A percentile compares a stretch with the other conserved stretches of the same genome.
Evolutionary conservation across 2,113 vertebrate genomes (phyloP).

Genomic region (Dasyornis broadbenti): DNA sequence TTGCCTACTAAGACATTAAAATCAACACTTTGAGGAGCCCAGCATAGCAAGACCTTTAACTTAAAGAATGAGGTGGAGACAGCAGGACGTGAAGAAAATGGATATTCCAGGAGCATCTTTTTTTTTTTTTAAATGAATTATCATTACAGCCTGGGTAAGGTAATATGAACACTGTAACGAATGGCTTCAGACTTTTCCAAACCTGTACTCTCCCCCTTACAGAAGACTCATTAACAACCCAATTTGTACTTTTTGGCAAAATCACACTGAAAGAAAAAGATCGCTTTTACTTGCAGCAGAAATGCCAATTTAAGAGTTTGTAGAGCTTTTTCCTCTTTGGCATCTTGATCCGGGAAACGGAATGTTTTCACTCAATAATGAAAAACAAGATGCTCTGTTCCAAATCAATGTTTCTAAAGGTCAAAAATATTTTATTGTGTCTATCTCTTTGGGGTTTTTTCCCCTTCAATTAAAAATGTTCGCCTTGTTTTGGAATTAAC

Average conservation of each 20-base stretch:
- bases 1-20: not conserved
- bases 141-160: not conserved
- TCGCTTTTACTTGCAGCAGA: not conserved
- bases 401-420: not conserved
- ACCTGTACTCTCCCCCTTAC: rapidly evolving
- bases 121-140: not conserved
- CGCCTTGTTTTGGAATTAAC: not conserved
- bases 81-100: not conserved
- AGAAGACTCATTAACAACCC: not conserved
- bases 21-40: not conserved
- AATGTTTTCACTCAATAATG: not conserved
- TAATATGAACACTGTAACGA: not conserved
- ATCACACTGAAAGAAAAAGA: not conserved
- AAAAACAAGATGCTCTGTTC: not conserved
- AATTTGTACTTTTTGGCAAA: not conserved
- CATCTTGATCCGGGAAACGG: not conserved
- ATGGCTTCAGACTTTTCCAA: not conserved
- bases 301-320: not conserved
- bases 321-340: not conserved
- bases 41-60: not conserved
- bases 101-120: not conserved
- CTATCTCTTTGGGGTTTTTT: not conserved
- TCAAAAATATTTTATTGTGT: not conserved
- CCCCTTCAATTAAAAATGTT: not conserved
- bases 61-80: not conserved